A percentile compares a stretch with the other conserved stretches of the same genome.
Conservation (phyloP, 2,888 invertebrate genomes). For the Perizoma flavofasciatum region DNA sequence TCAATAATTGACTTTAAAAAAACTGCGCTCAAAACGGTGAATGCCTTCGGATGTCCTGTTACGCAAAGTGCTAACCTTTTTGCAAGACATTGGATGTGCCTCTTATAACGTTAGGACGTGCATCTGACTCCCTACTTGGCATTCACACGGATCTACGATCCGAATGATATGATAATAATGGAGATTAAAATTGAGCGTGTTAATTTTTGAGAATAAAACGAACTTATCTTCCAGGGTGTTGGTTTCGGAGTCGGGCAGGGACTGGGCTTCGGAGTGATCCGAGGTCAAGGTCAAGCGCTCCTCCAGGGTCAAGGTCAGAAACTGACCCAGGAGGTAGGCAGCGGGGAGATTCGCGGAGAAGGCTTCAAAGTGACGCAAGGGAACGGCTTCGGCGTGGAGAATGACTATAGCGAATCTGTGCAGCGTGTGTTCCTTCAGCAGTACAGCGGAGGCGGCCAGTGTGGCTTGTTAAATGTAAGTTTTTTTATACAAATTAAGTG, state of each 20-base stretch:
- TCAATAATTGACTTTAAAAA: too few relatives aligned
- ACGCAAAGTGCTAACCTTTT: too few relatives aligned
- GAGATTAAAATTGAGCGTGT: too few relatives aligned
- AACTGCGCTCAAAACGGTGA: too few relatives aligned
- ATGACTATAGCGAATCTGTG: conserved; percentile 58
- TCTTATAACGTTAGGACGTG: too few relatives aligned
- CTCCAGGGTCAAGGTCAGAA: conserved; percentile 38
- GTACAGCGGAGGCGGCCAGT: conserved; percentile 63
- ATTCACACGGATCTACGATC: too few relatives aligned
- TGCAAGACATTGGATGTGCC: too few relatives aligned
- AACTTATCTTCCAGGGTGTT: conserved; percentile 14
- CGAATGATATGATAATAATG: too few relatives aligned
- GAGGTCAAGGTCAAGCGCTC: conserved; percentile 35
- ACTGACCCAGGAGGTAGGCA: conserved; percentile 36
- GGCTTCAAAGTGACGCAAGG: conserved; percentile 37
- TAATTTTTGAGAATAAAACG: too few relatives aligned
- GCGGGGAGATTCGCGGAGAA: conserved; percentile 33
- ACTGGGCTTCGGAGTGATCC: conserved; percentile 1
- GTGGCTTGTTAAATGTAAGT: conserved; percentile 73
- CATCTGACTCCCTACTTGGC: too few relatives aligned
- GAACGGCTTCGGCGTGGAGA: conserved; percentile 49
- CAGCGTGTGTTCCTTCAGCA: conserved; percentile 61
- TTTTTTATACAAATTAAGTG: too few relatives aligned
- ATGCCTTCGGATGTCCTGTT: too few relatives aligned
- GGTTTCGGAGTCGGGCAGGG: conserved; percentile 34